Base-by-base conservation (phyloP, 1,140 invertebrate species). In the Drosophila hydei region DNA sequence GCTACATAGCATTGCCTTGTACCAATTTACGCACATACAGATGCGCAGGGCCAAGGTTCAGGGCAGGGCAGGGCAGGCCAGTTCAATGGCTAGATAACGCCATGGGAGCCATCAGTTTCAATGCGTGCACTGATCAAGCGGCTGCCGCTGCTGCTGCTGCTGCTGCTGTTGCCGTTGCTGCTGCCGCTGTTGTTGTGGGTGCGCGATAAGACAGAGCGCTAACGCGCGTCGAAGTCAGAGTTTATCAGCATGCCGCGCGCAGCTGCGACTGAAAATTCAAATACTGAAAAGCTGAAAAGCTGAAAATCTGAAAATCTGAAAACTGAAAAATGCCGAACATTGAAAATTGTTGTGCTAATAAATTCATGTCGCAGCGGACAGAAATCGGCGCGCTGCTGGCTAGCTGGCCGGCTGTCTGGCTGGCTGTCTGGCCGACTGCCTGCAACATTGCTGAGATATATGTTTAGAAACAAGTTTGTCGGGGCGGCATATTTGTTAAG, bases 401-500 rank as follows among this genome's bases (percentile, higher is more conserved):
- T 51, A 36, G 50, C 30, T 6, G 9, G 11, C 30, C 2, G 30
- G 9, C 30, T 11, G 30, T 33, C 30, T 11, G 30, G 2, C 11
- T 33, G 4, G 4, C 25, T 6, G 30, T 11, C 30, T 33, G 30
- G 30, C 30, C 9, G 30, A 33, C 30, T 33, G 30, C 30, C 72
- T 56, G 62, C 62, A 74, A 65, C 58, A 72, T 64, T 51, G 61
- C 56, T 40, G 69, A 45, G 56, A 59, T 73, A 73, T 62, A 58
- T 74, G 38, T 27, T 67, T 63, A 48, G 67, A 87, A 75, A 87
- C 81, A 87, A 87, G 83, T 88, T 87, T 75, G 30, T 58, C 42
- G 72, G 72, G 64, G 72, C 78, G 71, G 83, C 83, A 88, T 88
- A 79, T 89, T 88, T 88, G 84, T 89, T 88, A 88, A 88, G 83